phyloP scores from a whole-genome alignment of 2,113 vertebrate species.

The Sorex araneus region DNA sequence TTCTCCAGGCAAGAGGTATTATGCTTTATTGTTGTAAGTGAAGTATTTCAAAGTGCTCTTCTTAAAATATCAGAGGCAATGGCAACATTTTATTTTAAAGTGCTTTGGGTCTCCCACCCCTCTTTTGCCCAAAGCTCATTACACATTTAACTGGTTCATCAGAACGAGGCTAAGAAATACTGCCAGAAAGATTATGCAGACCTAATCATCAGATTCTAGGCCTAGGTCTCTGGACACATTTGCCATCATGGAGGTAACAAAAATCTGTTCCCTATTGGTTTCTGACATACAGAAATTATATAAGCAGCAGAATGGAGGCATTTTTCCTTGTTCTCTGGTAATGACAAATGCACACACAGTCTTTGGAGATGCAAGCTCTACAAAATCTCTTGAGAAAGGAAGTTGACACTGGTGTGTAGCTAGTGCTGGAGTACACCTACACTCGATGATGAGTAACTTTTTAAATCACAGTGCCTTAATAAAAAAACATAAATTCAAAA shows the following conservation, averaged over 20 bases:
- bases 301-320: background rate
- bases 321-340: background rate
- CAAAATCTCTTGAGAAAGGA: background rate
- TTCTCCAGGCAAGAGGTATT: background rate
- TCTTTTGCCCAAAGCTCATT: background rate
- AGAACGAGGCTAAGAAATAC: conserved; percentile 12
- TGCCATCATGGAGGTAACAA: background rate
- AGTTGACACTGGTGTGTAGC: too few relatives aligned
- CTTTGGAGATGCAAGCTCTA: conserved; percentile 25
- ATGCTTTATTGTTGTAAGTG: background rate
- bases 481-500: too few relatives aligned
- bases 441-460: too few relatives aligned
- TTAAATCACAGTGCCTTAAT: too few relatives aligned
- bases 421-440: too few relatives aligned
- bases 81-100: conserved; percentile 32
- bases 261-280: conserved; percentile 16
- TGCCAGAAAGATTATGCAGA: conserved; percentile 16
- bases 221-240: background rate
- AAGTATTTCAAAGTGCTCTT: conserved; percentile 17
- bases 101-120: background rate
- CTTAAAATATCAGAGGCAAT: conserved; percentile 45
- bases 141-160: conserved; percentile 25
- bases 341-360: conserved; percentile 16
- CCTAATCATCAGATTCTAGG: background rate
- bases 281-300: conserved; percentile 37